These are phyloP conservation scores for Lasaia peninsularis DNA, from an alignment of 1,140 invertebrate genomes.

Conservation along the genomic window DNA sequence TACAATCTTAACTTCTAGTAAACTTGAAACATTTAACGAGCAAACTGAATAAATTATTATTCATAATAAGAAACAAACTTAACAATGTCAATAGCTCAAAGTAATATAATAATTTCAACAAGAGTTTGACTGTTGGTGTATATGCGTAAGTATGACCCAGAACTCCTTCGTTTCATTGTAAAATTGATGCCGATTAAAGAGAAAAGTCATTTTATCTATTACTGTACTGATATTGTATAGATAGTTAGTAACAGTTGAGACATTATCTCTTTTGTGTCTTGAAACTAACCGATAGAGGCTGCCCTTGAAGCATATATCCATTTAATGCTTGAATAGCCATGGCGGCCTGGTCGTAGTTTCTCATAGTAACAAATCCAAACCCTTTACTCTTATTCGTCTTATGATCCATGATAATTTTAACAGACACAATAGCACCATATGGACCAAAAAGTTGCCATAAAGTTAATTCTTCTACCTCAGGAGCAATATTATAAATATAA, in stretches of 20 bases:
- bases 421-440: conserved; percentile 98
- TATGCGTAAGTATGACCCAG: conserved; percentile 42
- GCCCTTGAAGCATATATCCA: conserved; percentile 96
- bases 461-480: conserved; percentile 98
- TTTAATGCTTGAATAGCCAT: conserved; percentile 98
- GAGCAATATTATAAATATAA: conserved; percentile 98
- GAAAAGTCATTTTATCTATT: conserved; percentile 66
- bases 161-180: conserved; percentile 49
- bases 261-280: conserved; percentile 91
- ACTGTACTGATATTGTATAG: conserved; percentile 71
- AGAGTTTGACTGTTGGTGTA: conserved; percentile 55
- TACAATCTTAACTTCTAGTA: conserved; percentile 74
- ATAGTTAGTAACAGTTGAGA: conserved; percentile 41
- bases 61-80: conserved; percentile 76
- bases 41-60: conserved; percentile 77
- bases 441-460: conserved; percentile 99
- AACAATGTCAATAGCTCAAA: conserved; percentile 76
- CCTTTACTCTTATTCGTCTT: conserved; percentile 99
- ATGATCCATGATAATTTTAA: conserved; percentile 98
- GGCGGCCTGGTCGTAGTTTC: conserved; percentile 98
- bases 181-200: conserved; percentile 60
- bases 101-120: conserved; percentile 74
- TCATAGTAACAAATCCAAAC: conserved; percentile 99
- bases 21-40: conserved; percentile 77
- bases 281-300: conserved; percentile 98